phyloP scores from a whole-genome alignment of 2,113 vertebrate genomes.

The Atherinomorus stipes region DNA sequence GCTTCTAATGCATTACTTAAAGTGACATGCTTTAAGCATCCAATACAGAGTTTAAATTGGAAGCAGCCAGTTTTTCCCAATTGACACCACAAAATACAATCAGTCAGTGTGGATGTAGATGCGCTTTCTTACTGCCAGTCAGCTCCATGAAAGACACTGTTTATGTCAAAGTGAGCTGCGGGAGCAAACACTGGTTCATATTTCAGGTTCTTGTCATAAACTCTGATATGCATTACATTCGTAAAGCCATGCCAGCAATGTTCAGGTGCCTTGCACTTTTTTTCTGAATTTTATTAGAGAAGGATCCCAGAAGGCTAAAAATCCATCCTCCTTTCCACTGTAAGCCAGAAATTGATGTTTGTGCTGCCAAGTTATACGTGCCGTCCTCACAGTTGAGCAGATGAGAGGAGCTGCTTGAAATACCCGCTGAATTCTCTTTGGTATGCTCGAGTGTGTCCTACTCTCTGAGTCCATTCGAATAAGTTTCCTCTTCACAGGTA shows the following conservation, averaged over 20 bases:
- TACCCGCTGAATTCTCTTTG: slow-evolving; percentile 65
- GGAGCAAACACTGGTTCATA: slow-evolving; percentile 32
- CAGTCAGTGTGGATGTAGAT: slow-evolving; percentile 37
- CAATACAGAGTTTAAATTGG: slow-evolving; percentile 29
- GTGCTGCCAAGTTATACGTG: slow-evolving; percentile 68
- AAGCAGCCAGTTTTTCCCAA: slow-evolving; percentile 44
- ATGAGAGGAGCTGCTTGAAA: slow-evolving; percentile 62
- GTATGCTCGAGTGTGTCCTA: slow-evolving; percentile 54
- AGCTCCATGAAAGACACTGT: slow-evolving; percentile 19
- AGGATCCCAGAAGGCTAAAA: slow-evolving; percentile 70
- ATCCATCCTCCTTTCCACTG: slow-evolving; percentile 67
- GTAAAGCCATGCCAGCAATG: slow-evolving; percentile 25
- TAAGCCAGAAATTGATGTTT: slow-evolving; percentile 76
- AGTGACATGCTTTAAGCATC: slow-evolving; percentile 26
- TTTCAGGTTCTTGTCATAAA: slow-evolving; percentile 61
- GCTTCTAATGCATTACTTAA: slow-evolving; percentile 23
- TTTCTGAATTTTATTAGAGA: slow-evolving; percentile 63
- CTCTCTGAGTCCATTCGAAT: slow-evolving; percentile 52
- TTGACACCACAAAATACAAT: slow-evolving; percentile 39
- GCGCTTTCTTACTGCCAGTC: slow-evolving; percentile 3
- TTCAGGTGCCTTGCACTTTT: slow-evolving; percentile 53
- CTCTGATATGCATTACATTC: slow-evolving; percentile 55
- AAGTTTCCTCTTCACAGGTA: slow-evolving; percentile 23
- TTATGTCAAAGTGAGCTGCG: slow-evolving; percentile 35
- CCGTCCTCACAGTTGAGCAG: slow-evolving; percentile 63